Percentiles rank a stretch among this genome's conserved stretches.
Conservation (phyloP, 1,140 invertebrate species). For the Eufriesea mexicana region DNA sequence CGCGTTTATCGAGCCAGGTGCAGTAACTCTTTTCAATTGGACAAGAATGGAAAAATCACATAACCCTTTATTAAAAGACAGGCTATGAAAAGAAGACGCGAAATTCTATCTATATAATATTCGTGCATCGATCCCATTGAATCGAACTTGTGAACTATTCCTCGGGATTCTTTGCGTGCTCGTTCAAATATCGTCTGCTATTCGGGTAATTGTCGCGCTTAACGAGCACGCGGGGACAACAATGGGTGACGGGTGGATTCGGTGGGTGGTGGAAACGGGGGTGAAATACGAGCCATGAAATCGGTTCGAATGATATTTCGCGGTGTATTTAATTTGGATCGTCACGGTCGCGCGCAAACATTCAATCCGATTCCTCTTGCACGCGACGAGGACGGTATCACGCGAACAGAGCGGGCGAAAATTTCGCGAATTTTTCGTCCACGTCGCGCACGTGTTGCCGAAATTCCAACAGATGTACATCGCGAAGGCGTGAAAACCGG, state of each 20-base stretch:
- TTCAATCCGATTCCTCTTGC: not conserved
- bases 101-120: no score
- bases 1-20: no score
- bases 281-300: not conserved
- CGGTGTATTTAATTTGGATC: slow-evolving; percentile 28
- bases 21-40: no score
- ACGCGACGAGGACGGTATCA: not conserved
- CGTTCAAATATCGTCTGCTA: not conserved
- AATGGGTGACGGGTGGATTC: not conserved
- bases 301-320: slow-evolving; percentile 10
- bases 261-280: not conserved
- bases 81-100: no score
- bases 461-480: slow-evolving; percentile 6
- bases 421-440: not conserved
- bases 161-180: no score
- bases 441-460: not conserved
- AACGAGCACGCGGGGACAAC: not conserved
- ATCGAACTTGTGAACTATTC: not conserved
- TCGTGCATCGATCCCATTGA: not conserved
- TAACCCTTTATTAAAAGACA: no score
- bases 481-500: not conserved
- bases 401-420: not conserved
- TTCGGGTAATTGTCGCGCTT: not conserved
- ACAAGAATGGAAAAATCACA: no score
- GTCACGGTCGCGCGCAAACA: not conserved